Conservation (phyloP, 2,797 vertebrate genomes). For the Rhynchotus rufescens region DNA sequence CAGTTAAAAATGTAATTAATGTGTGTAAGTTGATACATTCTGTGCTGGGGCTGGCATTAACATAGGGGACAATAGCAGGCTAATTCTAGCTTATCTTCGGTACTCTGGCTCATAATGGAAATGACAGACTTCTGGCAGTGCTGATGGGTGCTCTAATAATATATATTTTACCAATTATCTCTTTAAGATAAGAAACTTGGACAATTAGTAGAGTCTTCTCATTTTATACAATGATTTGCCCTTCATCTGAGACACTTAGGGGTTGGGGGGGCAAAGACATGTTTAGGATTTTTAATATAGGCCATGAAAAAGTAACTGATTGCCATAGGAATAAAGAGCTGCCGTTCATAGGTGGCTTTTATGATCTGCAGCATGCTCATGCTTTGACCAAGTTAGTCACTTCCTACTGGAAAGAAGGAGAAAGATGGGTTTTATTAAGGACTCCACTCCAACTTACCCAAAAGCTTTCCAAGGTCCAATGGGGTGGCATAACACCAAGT, state of each 20-base stretch:
- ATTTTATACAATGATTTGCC: background rate
- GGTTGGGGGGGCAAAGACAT: background rate
- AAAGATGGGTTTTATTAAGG: background rate
- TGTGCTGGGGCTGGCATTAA: background rate
- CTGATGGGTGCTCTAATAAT: background rate
- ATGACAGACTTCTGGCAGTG: background rate
- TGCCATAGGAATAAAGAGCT: background rate
- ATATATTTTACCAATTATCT: background rate
- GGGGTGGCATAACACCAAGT: background rate
- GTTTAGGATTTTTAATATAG: background rate
- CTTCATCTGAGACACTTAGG: background rate
- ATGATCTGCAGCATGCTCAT: background rate
- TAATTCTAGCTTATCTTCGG: background rate
- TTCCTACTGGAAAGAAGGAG: background rate
- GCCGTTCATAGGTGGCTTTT: background rate
- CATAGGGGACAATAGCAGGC: background rate
- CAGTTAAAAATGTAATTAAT: background rate
- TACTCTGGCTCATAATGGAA: background rate
- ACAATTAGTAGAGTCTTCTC: background rate
- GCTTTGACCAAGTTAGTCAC: background rate
- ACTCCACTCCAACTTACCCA: background rate
- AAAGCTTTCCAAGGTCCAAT: background rate
- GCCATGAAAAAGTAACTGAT: background rate
- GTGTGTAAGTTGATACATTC: background rate
- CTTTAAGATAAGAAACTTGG: conserved; percentile 18